phyloP scores from a whole-genome alignment of 1,140 invertebrate genomes.

The Neodiprion virginianus region DNA sequence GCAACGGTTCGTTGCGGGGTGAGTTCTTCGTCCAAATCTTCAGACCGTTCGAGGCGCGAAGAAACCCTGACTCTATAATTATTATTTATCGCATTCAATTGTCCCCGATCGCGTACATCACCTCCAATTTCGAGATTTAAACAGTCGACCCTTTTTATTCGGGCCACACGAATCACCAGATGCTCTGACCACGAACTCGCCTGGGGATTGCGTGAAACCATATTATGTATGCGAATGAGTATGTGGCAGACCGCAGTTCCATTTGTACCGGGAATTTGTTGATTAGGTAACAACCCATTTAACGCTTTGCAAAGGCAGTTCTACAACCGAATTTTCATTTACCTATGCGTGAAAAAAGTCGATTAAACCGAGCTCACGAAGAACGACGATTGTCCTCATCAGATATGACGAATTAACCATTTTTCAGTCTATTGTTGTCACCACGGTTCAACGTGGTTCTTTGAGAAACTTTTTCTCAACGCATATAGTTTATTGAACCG shows the following conservation, averaged over 20 bases:
- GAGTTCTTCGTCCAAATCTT: neutral
- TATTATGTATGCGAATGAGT: constrained; percentile 6
- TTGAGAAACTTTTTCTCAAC: too few species aligned
- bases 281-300: neutral
- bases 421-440: too few species aligned
- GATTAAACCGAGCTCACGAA: too few species aligned
- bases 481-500: too few species aligned
- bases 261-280: neutral
- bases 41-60: neutral
- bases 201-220: neutral
- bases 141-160: neutral
- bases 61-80: constrained; percentile 37
- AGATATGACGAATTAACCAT: too few species aligned
- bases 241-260: constrained; percentile 4
- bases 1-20: neutral
- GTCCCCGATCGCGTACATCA: constrained; percentile 32
- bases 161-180: neutral
- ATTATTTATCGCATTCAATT: constrained; percentile 51
- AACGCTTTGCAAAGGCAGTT: neutral
- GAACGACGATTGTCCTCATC: too few species aligned
- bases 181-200: neutral
- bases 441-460: too few species aligned
- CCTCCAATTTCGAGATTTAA: constrained; percentile 8
- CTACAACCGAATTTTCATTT: too few species aligned
- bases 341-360: too few species aligned